A percentile compares a stretch with the other conserved stretches of the same genome.
phyloP scores from a whole-genome alignment of 2,113 vertebrate genomes.

The Hepsetus odoe region DNA sequence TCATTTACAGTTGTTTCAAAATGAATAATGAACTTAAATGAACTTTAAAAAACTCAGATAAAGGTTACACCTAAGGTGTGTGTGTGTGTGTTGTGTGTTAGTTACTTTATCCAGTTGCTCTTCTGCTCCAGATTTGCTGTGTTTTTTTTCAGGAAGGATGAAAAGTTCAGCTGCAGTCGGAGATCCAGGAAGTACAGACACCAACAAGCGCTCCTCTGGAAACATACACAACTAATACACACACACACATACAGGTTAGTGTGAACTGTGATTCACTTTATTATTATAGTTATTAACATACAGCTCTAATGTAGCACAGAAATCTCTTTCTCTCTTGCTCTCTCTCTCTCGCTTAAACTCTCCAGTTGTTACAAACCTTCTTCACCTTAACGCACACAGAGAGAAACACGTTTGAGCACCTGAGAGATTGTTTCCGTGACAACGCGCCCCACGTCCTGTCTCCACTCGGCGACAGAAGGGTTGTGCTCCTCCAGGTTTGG shows the following conservation, averaged over 20 bases:
- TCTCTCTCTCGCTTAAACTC: constrained; percentile 21
- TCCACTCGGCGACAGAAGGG: constrained; percentile 95
- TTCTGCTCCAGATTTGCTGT: constrained; percentile 64
- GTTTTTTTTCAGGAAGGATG: constrained; percentile 84
- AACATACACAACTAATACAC: constrained; percentile 85
- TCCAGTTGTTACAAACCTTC: constrained; percentile 36
- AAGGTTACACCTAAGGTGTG: too few relatives aligned
- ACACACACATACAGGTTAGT: constrained; percentile 9
- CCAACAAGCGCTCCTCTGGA: constrained; percentile 85
- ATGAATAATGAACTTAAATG: too few relatives aligned
- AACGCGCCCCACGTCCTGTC: constrained; percentile 89
- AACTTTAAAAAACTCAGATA: too few relatives aligned
- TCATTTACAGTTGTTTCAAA: too few relatives aligned
- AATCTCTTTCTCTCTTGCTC: constrained; percentile 6
- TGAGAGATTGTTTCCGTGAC: constrained; percentile 88
- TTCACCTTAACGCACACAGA: constrained; percentile 14
- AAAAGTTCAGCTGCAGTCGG: constrained; percentile 93
- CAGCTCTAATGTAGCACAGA: not conserved
- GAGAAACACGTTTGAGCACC: constrained; percentile 69
- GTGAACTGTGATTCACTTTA: too few relatives aligned
- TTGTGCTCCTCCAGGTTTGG: constrained; percentile 94
- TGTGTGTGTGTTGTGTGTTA: not conserved
- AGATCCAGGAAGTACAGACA: constrained; percentile 88
- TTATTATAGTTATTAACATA: too few relatives aligned
- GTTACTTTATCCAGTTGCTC: constrained; percentile 83